These are phyloP conservation scores for Ardeotis arabs DNA, from an alignment of 2,113 vertebrate species.

Conservation along the genomic window DNA sequence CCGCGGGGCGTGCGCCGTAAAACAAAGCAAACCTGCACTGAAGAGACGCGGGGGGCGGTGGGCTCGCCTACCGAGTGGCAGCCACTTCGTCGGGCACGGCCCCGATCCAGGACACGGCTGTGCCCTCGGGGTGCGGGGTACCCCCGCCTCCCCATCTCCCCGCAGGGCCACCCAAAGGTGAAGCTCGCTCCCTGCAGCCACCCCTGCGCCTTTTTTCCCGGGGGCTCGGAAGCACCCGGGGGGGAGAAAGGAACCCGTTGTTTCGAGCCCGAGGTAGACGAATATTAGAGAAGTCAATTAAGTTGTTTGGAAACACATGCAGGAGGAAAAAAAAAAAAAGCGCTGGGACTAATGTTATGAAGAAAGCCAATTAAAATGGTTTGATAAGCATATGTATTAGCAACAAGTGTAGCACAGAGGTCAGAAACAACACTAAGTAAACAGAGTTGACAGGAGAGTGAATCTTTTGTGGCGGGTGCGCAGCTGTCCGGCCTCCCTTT, in stretches of 20 bases:
- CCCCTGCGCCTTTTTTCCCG: not conserved
- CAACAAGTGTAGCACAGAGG: slow-evolving; percentile 74
- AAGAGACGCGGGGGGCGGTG: not conserved
- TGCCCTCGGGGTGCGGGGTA: not conserved
- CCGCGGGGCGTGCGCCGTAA: not conserved
- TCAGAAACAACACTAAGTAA: slow-evolving; percentile 88
- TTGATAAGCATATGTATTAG: slow-evolving; percentile 78
- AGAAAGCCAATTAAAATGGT: slow-evolving; percentile 80
- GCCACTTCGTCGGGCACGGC: not conserved
- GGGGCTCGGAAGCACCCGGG: not conserved
- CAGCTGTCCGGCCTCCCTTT: slow-evolving; percentile 90
- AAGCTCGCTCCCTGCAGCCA: not conserved
- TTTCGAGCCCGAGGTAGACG: not conserved
- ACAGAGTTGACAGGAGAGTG: slow-evolving; percentile 85
- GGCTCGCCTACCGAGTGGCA: not conserved
- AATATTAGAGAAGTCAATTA: slow-evolving; percentile 74
- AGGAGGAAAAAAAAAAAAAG: not conserved
- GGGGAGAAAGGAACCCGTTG: not conserved
- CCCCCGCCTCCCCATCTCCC: not conserved
- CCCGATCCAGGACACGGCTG: not conserved
- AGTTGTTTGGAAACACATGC: slow-evolving; percentile 75
- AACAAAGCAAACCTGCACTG: not conserved
- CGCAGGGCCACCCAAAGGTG: not conserved
- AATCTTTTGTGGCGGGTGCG: slow-evolving; percentile 83
- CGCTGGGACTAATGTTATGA: slow-evolving; percentile 27